Conservation (phyloP, 2,113 vertebrate genomes). For the Nestor notabilis region DNA sequence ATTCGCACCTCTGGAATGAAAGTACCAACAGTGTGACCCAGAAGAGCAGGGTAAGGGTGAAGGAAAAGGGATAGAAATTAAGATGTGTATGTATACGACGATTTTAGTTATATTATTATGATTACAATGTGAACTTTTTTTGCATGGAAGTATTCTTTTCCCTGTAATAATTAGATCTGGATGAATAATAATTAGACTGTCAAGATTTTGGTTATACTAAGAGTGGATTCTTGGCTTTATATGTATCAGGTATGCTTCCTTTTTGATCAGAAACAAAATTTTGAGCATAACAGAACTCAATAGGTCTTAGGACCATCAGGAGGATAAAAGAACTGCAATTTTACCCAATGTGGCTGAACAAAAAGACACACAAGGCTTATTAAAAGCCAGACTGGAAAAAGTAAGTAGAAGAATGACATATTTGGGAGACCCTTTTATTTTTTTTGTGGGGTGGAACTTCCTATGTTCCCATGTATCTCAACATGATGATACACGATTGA, state of each 20-base stretch:
- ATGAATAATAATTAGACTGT: background rate
- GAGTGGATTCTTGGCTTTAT: background rate
- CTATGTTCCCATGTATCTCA: background rate
- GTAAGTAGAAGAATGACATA: background rate
- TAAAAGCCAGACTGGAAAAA: background rate
- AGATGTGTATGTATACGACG: background rate
- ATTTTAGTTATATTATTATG: background rate
- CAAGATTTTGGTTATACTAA: background rate
- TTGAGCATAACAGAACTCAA: background rate
- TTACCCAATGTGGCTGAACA: background rate
- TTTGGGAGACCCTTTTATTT: background rate
- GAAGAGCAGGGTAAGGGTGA: background rate
- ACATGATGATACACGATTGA: background rate
- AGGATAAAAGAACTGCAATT: background rate
- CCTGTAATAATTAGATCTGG: background rate
- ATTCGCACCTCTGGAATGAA: background rate
- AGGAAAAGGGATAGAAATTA: background rate
- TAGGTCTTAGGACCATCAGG: background rate
- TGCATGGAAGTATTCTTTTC: background rate
- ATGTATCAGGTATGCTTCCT: background rate
- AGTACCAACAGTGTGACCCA: background rate
- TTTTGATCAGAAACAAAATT: background rate
- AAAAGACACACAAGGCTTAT: background rate
- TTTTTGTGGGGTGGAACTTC: background rate
- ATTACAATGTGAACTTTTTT: background rate